Percentiles rank a stretch among this genome's conserved stretches.
These are phyloP conservation scores for Mastomys natalensis DNA, from an alignment of 2,113 vertebrate genomes.

Conservation along the genomic window DNA sequence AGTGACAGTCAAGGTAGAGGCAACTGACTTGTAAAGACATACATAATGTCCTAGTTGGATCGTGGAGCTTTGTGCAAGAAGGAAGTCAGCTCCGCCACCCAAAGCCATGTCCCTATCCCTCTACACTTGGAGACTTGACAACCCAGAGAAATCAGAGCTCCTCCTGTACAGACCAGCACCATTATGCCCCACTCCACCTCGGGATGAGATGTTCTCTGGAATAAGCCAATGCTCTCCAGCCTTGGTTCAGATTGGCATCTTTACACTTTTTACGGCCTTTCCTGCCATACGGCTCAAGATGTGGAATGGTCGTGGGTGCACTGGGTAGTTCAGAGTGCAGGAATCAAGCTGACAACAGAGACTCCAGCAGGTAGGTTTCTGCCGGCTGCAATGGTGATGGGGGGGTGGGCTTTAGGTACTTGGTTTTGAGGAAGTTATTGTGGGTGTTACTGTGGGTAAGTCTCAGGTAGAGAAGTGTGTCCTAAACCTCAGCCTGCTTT, in stretches of 20 bases:
- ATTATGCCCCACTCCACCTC: too few relatives aligned
- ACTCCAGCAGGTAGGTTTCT: background rate
- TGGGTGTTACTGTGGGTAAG: background rate
- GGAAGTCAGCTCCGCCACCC: background rate
- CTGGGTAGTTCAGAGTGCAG: background rate
- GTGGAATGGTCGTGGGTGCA: background rate
- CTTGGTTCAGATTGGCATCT: background rate
- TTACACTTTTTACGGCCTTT: background rate
- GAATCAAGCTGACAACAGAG: background rate
- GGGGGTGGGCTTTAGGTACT: background rate
- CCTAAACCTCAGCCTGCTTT: slow-evolving; percentile 2
- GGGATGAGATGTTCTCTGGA: background rate
- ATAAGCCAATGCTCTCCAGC: fast-evolving
- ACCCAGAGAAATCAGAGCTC: background rate
- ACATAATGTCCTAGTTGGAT: background rate
- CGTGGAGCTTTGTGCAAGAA: background rate
- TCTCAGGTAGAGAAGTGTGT: background rate
- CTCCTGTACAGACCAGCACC: too few relatives aligned
- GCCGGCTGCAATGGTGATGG: background rate
- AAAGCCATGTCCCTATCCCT: background rate
- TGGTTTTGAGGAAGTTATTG: background rate
- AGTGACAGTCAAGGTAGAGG: background rate
- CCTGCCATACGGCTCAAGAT: background rate
- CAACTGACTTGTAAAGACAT: background rate
- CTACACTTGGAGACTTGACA: background rate